A percentile compares a stretch with the other conserved stretches of the same genome.
These are phyloP conservation scores for Scomber japonicus DNA, from an alignment of 2,113 vertebrate genomes.

Conservation along the genomic window DNA sequence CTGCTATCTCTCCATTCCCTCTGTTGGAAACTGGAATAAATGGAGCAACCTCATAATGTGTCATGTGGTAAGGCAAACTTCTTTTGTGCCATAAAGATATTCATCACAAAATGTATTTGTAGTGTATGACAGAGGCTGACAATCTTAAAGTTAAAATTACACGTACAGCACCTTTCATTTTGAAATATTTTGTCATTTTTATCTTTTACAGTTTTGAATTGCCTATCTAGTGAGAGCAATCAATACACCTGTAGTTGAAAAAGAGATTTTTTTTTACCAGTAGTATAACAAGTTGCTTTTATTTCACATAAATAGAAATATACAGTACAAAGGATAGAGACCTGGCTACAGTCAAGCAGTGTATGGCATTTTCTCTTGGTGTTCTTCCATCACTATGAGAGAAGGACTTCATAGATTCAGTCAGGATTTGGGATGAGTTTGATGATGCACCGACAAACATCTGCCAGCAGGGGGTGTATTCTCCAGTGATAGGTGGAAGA, in stretches of 20 bases:
- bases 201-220: too few relatives aligned
- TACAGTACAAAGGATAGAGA: conserved; percentile 39
- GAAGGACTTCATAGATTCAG: conserved; percentile 49
- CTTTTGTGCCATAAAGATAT: too few relatives aligned
- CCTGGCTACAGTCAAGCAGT: conserved; percentile 84
- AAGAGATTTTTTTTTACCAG: too few relatives aligned
- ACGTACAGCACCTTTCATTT: neutral
- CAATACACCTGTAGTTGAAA: too few relatives aligned
- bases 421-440: conserved; percentile 48
- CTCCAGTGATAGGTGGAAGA: conserved; percentile 71
- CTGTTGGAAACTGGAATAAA: neutral
- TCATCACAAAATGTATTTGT: neutral
- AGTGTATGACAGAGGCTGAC: neutral
- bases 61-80: too few relatives aligned
- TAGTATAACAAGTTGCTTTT: neutral
- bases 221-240: too few relatives aligned
- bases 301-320: neutral
- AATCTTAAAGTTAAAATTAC: neutral
- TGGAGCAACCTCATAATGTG: neutral
- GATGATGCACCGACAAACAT: conserved; percentile 12
- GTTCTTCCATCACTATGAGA: conserved; percentile 69
- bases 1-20: neutral
- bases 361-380: conserved; percentile 81
- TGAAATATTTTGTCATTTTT: too few relatives aligned
- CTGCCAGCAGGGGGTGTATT: neutral